Evolutionary conservation across 2,113 vertebrate species (phyloP).

Genomic region (Silurus glanis): DNA sequence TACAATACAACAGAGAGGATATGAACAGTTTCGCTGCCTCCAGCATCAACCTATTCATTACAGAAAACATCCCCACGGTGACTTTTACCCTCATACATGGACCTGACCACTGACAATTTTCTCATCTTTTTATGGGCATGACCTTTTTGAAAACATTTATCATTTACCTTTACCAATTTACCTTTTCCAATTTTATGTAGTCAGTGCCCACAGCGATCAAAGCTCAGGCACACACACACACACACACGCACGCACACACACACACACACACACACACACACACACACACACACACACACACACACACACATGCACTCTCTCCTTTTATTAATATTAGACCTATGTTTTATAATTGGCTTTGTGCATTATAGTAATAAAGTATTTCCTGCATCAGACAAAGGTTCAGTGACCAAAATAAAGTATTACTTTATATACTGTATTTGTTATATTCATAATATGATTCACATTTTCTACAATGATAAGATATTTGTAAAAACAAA

Average conservation of each 20-base stretch:
- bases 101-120: slow-evolving; percentile 21
- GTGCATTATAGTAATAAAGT: background rate
- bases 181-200: slow-evolving; percentile 35
- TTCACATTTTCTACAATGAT: background rate
- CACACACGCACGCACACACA: background rate
- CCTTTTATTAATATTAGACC: background rate
- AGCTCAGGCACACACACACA: background rate
- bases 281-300: background rate
- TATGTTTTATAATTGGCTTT: background rate
- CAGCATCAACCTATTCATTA: slow-evolving; percentile 26
- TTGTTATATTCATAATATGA: background rate
- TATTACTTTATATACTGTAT: too few species aligned
- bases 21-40: background rate
- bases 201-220: slow-evolving; percentile 21
- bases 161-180: slow-evolving; percentile 28
- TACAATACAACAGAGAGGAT: slow-evolving; percentile 27
- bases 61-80: slow-evolving; percentile 24
- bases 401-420: background rate
- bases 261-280: background rate
- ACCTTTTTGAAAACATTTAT: slow-evolving; percentile 38
- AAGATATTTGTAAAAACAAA: background rate
- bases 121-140: slow-evolving; percentile 30
- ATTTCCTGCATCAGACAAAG: background rate
- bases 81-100: slow-evolving; percentile 28
- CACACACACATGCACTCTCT: background rate